Evolutionary conservation across 2,797 vertebrate species (phyloP).

Genomic region (Darevskia mixta): DNA sequence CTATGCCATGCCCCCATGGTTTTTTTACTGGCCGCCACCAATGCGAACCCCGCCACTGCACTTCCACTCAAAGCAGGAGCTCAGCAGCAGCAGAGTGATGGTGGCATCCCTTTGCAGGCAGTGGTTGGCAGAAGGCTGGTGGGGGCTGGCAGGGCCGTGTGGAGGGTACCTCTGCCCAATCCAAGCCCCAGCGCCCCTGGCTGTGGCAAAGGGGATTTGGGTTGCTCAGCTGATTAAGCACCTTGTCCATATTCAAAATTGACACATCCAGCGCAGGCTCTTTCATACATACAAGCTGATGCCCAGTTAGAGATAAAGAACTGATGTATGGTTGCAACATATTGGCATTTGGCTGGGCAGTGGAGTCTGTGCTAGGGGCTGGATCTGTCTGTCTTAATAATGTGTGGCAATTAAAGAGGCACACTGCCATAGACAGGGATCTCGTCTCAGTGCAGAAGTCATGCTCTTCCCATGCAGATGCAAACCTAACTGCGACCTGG

Average conservation of each 20-base stretch:
- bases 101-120: no score
- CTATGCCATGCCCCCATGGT: no score
- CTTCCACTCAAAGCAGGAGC: no score
- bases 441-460: neutral
- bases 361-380: neutral
- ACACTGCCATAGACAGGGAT: neutral
- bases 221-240: no score
- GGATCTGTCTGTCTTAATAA: slow-evolving; percentile 5
- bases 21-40: no score
- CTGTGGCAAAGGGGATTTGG: no score
- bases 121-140: no score
- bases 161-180: no score
- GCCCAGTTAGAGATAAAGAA: neutral
- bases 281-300: neutral
- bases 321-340: slow-evolving; percentile 1
- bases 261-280: neutral
- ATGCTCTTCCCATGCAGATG: neutral
- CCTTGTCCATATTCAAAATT: neutral
- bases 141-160: no score
- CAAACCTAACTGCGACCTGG: neutral
- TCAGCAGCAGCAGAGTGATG: no score
- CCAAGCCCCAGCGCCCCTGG: no score
- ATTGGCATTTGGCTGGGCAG: neutral
- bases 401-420: slow-evolving; percentile 27
- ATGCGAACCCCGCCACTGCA: no score